Conservation (phyloP, 2,113 vertebrate species). For the Piliocolobus tephrosceles region DNA sequence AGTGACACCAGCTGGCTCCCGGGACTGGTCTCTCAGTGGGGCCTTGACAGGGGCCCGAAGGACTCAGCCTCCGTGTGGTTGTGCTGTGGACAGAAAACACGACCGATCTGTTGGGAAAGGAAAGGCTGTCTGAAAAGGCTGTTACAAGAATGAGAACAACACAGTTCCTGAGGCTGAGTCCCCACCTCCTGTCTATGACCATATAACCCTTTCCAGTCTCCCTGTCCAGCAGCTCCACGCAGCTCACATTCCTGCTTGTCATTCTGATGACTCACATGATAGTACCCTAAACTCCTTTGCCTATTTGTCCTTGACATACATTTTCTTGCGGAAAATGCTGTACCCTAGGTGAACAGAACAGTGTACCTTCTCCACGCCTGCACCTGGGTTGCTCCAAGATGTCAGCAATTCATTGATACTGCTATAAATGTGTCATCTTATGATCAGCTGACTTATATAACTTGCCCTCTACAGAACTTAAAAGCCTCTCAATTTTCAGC, state of each 20-base stretch:
- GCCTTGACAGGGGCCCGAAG: accelerated
- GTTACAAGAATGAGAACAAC: no score
- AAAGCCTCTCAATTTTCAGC: background rate
- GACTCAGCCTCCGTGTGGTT: no score
- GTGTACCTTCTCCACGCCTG: background rate
- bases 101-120: accelerated
- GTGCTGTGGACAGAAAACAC: accelerated
- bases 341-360: background rate
- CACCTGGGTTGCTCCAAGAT: accelerated
- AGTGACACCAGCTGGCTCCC: accelerated
- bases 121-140: no score
- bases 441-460: background rate
- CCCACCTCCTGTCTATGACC: background rate
- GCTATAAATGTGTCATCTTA: background rate
- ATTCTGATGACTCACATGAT: no score
- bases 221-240: no score
- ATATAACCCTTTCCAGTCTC: no score
- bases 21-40: no score
- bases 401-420: no score
- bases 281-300: background rate
- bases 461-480: background rate
- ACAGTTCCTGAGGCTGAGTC: no score
- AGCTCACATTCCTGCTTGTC: no score
- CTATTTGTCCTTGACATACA: background rate
- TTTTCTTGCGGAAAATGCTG: no score